Conservation (phyloP, 2,888 invertebrate species). For the Pegoplata infirma region DNA sequence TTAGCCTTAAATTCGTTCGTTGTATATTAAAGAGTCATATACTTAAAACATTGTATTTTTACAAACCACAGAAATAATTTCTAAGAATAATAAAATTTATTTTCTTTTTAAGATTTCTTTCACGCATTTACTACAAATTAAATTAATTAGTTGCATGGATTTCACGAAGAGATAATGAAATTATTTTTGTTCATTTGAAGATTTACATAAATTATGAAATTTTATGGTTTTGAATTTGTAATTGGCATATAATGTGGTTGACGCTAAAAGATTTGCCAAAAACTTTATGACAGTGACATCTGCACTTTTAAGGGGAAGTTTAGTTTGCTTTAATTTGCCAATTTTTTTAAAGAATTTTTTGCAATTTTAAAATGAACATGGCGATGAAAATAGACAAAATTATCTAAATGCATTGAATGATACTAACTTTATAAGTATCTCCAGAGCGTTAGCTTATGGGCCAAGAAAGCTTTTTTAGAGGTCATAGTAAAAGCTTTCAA, state of each 20-base stretch:
- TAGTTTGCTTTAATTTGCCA: too few species aligned
- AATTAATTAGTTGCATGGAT: slow-evolving; percentile 24
- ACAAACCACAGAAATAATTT: not conserved
- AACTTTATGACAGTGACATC: not conserved
- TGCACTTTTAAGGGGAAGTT: not conserved
- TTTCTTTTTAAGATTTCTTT: slow-evolving; percentile 12
- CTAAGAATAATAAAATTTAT: slow-evolving; percentile 6
- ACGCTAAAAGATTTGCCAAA: not conserved
- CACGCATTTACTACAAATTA: not conserved
- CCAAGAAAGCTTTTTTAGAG: too few species aligned
- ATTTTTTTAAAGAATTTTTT: too few species aligned
- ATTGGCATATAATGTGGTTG: slow-evolving; percentile 6
- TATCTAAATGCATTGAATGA: too few species aligned
- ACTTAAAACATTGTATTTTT: slow-evolving; percentile 23
- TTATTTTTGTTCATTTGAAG: not conserved
- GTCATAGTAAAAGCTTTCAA: too few species aligned
- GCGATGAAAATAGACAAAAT: too few species aligned
- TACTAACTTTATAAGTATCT: too few species aligned
- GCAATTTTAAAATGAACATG: too few species aligned
- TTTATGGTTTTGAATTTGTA: slow-evolving; percentile 28
- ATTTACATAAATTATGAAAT: slow-evolving; percentile 30
- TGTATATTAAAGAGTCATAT: not conserved
- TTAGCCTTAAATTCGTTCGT: too few species aligned
- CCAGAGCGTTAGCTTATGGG: too few species aligned
- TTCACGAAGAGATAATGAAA: slow-evolving; percentile 10